Base-by-base conservation (phyloP, 2,113 vertebrate species). In the Saguinus imperator region DNA sequence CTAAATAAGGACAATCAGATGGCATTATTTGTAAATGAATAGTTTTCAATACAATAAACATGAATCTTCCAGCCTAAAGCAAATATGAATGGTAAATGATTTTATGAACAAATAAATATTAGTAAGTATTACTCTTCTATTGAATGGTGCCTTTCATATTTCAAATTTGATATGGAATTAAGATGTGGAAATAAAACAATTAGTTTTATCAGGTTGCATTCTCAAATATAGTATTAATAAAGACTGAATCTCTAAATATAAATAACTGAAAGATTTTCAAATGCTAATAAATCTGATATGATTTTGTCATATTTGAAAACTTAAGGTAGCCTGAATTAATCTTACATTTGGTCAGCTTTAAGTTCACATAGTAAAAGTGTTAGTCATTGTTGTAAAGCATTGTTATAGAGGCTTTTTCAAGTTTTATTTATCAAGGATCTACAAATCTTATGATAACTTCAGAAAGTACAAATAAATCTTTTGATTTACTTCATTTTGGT, bases 61-160 rank as follows among this genome's bases (percentile, higher is more conserved):
- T 81, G 17, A 48, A 0, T 17, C 20, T 88, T 91, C 35, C 43
- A 68, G 14, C 3, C 20, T 25, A 88, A 92, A 58, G 23, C 20
- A 73, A 91, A 68, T 77, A 72, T 35, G 20, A 95, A 97, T 90
- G 48, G 35, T 27, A 95, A 66, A 88, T 93, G 14, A 90, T 40
- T 84, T 92, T 83, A 58, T 66, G n/a, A 95, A 73, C 48, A 92
- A 92, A 95, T 80, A 82, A 94, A 23, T 8, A 9, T 92, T 92
- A 94, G 29, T 80, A 32, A 91, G 4, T 6, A 80, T 35, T 80
- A 16, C 70, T 14, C 76, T 25, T 95, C 66, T 66, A 55, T 29
- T 86, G n/a, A 87, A 75, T 83, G 5, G 17, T n/a, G 9, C 0
- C 16, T 52, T 77, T 86, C 40, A 93, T 9, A 70, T 86, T 50